phyloP scores from a whole-genome alignment of 2,113 vertebrate genomes.

The Plecturocebus donacophilus region DNA sequence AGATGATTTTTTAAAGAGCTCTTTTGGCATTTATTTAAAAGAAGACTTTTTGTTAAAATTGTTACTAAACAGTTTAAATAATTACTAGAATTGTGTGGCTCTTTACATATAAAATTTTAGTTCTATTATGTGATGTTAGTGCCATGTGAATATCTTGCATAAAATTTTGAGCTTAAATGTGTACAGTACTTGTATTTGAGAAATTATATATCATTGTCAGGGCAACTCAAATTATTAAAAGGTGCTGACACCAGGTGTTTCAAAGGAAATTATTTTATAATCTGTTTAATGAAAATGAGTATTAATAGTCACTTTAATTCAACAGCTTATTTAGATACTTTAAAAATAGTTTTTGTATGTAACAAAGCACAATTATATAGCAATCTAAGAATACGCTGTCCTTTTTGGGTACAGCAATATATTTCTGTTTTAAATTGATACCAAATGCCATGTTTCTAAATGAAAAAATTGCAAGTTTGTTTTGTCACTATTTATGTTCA shows the following conservation, averaged over 20 bases:
- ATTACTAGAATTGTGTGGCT: background rate
- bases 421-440: slow-evolving; percentile 14
- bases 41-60: background rate
- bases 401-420: background rate
- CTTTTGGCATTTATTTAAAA: background rate
- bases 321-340: slow-evolving; percentile 34
- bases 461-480: background rate
- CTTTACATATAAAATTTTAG: background rate
- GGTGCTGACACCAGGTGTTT: background rate
- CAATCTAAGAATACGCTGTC: background rate
- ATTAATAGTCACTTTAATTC: slow-evolving; percentile 49
- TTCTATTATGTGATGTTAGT: background rate
- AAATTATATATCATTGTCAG: background rate
- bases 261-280: background rate
- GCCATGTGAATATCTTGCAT: background rate
- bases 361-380: slow-evolving; percentile 72
- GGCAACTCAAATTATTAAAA: background rate
- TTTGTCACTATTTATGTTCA: slow-evolving; percentile 9
- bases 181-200: background rate
- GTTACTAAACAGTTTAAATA: background rate
- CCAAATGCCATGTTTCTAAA: background rate
- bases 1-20: background rate
- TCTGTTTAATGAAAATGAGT: background rate
- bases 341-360: slow-evolving; percentile 65
- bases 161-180: background rate